Percentiles rank a stretch among this genome's conserved stretches.
Conservation (phyloP, 2,113 vertebrate genomes). For the Gobio gobio region DNA sequence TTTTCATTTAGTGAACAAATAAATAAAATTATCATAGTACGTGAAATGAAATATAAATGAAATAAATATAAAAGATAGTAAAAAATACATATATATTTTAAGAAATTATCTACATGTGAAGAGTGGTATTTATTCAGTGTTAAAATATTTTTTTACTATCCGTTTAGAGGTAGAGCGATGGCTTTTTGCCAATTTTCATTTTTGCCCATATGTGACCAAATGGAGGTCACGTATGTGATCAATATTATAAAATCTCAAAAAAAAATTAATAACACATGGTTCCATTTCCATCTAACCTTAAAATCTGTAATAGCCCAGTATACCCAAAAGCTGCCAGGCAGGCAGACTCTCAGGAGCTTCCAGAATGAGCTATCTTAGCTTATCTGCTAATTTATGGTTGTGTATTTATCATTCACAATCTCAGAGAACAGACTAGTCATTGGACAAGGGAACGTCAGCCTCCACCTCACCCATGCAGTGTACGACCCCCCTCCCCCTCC, state of each 20-base stretch:
- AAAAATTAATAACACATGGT: not conserved
- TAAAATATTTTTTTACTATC: not conserved
- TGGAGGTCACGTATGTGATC: not conserved
- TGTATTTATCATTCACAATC: slow-evolving; percentile 28
- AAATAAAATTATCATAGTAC: not conserved
- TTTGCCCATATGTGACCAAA: no score
- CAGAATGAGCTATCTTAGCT: slow-evolving; percentile 1
- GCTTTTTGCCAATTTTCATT: not conserved
- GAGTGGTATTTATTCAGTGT: not conserved
- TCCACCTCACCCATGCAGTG: slow-evolving; percentile 31
- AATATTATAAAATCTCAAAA: not conserved
- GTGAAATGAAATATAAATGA: not conserved
- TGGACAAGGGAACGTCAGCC: slow-evolving; percentile 25
- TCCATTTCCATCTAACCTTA: not conserved
- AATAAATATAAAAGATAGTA: not conserved
- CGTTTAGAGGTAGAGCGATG: not conserved
- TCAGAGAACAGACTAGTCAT: slow-evolving; percentile 56
- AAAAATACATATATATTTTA: not conserved
- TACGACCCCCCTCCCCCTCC: slow-evolving; percentile 40
- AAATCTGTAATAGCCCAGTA: not conserved
- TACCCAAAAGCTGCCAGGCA: slow-evolving; percentile 18
- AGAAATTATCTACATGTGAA: not conserved
- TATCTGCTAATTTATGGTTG: slow-evolving; percentile 54
- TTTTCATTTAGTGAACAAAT: not conserved
- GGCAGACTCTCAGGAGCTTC: slow-evolving; percentile 35